A percentile compares a stretch with the other conserved stretches of the same genome.
These are phyloP conservation scores for Hydrochoerus hydrochaeris DNA, from an alignment of 2,113 vertebrate genomes.

Conservation along the genomic window DNA sequence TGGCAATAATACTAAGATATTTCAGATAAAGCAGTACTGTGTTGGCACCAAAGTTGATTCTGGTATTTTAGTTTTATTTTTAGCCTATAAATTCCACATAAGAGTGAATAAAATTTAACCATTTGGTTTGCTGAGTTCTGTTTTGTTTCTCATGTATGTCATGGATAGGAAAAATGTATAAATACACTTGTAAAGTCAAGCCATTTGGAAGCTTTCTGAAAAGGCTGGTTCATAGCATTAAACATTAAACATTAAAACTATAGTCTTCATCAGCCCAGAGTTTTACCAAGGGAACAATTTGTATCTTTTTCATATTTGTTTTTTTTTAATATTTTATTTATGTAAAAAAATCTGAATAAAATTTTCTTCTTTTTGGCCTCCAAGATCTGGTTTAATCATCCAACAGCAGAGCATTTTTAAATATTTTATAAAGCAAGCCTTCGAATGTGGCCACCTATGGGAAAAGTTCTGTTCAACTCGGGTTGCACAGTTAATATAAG, in stretches of 20 bases:
- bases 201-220: neutral
- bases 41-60: neutral
- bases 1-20: neutral
- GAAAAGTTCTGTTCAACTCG: conserved; percentile 31
- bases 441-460: neutral
- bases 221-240: neutral
- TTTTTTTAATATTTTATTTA: conserved; percentile 7
- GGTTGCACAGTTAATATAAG: conserved; percentile 1
- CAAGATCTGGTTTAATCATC: conserved; percentile 33
- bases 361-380: neutral
- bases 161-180: neutral
- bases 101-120: neutral
- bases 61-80: conserved; percentile 29
- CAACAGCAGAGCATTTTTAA: conserved; percentile 1
- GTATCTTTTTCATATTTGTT: too few relatives aligned
- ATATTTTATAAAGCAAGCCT: conserved; percentile 47
- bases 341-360: neutral
- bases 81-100: neutral
- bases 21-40: neutral
- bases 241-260: neutral
- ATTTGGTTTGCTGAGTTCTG: neutral
- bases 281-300: conserved; percentile 31
- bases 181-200: neutral
- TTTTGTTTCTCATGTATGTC: conserved; percentile 34
- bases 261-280: neutral